These are phyloP conservation scores for Drosophila imparisetae DNA, from an alignment of 2,888 invertebrate species.

Conservation along the genomic window DNA sequence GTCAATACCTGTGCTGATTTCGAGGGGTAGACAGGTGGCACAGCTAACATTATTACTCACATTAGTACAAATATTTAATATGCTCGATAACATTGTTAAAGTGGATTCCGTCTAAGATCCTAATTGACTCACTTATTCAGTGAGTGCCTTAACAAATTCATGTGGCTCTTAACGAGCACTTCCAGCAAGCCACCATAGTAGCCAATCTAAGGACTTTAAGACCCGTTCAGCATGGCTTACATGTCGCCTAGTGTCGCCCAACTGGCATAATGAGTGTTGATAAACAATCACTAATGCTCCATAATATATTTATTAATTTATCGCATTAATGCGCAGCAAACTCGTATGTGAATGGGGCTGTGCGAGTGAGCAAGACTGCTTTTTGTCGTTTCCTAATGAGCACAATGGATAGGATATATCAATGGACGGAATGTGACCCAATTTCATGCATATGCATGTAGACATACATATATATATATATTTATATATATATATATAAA, in stretches of 20 bases:
- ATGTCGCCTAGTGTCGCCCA: not conserved
- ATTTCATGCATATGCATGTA: not conserved
- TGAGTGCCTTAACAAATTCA: not conserved
- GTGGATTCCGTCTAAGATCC: not conserved
- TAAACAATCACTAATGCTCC: constrained; percentile 48
- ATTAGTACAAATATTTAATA: constrained; percentile 12
- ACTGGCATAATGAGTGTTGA: constrained; percentile 24
- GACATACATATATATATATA: not conserved
- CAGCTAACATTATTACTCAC: not conserved
- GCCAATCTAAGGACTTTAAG: constrained; percentile 8
- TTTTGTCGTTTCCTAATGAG: not conserved
- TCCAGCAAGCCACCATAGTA: not conserved
- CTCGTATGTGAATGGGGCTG: constrained; percentile 5
- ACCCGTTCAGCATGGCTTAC: not conserved
- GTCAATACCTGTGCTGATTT: constrained; percentile 10
- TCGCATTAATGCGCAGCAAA: constrained; percentile 64
- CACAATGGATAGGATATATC: not conserved
- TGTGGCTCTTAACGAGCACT: not conserved
- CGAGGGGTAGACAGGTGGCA: constrained; percentile 6
- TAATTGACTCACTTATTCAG: not conserved
- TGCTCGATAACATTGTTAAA: constrained; percentile 6
- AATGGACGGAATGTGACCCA: constrained; percentile 2
- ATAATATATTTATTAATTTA: constrained; percentile 65
- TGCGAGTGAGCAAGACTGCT: not conserved
- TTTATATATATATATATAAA: not conserved